Evolutionary conservation across 2,888 invertebrate species (phyloP).

Genomic region (Drosophila seclusa): DNA sequence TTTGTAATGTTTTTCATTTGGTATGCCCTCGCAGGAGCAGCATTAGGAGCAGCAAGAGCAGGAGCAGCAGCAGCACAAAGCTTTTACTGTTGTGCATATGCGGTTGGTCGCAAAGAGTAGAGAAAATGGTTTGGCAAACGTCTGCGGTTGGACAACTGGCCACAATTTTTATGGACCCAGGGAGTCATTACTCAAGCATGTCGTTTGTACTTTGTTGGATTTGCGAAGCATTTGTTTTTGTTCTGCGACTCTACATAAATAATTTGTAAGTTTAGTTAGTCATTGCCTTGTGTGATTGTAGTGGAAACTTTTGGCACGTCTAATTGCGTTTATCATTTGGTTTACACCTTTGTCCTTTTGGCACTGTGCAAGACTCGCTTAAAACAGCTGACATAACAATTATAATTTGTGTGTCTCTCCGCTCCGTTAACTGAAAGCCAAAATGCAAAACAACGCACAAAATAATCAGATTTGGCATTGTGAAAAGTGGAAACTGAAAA

Average conservation of each 20-base stretch:
- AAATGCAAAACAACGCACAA: constrained; percentile 76
- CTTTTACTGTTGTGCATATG: constrained; percentile 41
- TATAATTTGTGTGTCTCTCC: constrained; percentile 39
- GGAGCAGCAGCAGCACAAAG: constrained; percentile 23
- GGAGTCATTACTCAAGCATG: constrained; percentile 63
- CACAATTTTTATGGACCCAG: constrained; percentile 48
- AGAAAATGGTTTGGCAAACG: constrained; percentile 42
- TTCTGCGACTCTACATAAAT: constrained; percentile 43
- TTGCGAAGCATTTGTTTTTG: constrained; percentile 27
- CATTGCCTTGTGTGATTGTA: constrained; percentile 46
- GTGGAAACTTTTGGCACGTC: constrained; percentile 18
- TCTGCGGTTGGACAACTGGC: constrained; percentile 46
- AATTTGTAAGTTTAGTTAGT: constrained; percentile 31
- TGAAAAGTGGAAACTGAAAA: constrained; percentile 67
- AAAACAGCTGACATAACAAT: constrained; percentile 69
- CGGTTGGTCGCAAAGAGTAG: constrained; percentile 30
- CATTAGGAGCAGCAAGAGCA: not conserved
- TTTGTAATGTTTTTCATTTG: constrained; percentile 66
- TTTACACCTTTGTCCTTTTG: constrained; percentile 31
- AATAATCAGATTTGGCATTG: constrained; percentile 69
- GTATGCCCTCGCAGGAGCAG: not conserved
- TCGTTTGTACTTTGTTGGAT: constrained; percentile 62
- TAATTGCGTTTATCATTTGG: constrained; percentile 55
- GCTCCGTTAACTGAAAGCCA: constrained; percentile 14
- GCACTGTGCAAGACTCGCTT: constrained; percentile 18